Conservation (phyloP, 1,140 invertebrate genomes). For the Notospermus geniculatus region DNA sequence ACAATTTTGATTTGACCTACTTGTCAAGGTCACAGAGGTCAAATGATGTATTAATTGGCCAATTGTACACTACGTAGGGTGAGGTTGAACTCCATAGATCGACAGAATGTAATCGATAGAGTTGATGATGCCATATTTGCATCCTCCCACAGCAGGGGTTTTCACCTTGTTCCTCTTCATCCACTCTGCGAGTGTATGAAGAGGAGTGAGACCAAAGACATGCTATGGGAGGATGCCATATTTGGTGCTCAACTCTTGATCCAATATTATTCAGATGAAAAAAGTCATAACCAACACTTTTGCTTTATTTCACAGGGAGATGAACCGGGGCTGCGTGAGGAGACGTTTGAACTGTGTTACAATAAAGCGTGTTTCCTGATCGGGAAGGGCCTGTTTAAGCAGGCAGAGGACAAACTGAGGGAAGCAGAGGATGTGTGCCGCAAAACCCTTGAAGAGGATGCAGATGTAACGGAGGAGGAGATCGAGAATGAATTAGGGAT, state of each 20-base stretch:
- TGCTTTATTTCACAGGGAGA: constrained; percentile 44
- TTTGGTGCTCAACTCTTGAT: too few species aligned
- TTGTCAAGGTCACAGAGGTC: too few species aligned
- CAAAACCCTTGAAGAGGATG: constrained; percentile 81
- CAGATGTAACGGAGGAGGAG: constrained; percentile 78
- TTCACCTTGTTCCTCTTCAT: background rate
- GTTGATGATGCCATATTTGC: too few species aligned
- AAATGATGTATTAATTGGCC: too few species aligned
- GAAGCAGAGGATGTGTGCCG: constrained; percentile 76
- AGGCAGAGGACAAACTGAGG: constrained; percentile 79
- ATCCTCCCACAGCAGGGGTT: background rate
- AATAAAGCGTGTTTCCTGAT: constrained; percentile 82
- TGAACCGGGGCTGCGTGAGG: constrained; percentile 60
- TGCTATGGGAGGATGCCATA: too few species aligned
- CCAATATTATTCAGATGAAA: too few species aligned
- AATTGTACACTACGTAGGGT: too few species aligned
- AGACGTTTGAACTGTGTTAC: constrained; percentile 85
- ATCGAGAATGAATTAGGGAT: constrained; percentile 85
- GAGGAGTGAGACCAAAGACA: too few species aligned
- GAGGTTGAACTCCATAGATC: too few species aligned
- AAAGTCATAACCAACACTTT: constrained; percentile 28
- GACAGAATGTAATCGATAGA: too few species aligned
- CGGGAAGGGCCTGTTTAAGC: constrained; percentile 67
- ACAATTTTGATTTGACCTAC: too few species aligned
- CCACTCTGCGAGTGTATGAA: too few species aligned